A percentile compares a stretch with the other conserved stretches of the same genome.
These are phyloP conservation scores for Potamilus streckersoni DNA, from an alignment of 1,140 invertebrate species.

Conservation along the genomic window DNA sequence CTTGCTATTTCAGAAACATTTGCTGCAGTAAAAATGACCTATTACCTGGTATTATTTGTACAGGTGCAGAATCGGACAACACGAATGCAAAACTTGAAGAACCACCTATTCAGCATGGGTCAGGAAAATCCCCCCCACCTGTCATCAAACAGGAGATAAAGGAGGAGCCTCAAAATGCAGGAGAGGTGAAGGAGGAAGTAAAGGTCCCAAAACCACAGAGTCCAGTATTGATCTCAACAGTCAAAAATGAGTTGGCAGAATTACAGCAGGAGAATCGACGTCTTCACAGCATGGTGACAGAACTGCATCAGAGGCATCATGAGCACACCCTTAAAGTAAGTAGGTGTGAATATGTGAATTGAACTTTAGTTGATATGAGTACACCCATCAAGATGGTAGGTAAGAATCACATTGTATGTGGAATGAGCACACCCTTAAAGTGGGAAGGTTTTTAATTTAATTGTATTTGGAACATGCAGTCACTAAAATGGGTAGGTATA, in stretches of 20 bases:
- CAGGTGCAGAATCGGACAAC: too few species aligned
- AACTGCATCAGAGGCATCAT: constrained; percentile 93
- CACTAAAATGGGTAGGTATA: too few species aligned
- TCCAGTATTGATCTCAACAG: constrained; percentile 14
- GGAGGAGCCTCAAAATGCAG: constrained; percentile 31
- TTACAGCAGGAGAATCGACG: constrained; percentile 91
- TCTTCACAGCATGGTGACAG: constrained; percentile 91
- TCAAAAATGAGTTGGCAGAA: constrained; percentile 75
- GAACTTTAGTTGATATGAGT: too few species aligned
- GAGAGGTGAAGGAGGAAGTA: constrained; percentile 43
- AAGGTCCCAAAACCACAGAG: constrained; percentile 30
- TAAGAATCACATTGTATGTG: too few species aligned
- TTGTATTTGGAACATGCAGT: constrained; percentile 88
- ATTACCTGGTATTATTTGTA: too few species aligned
- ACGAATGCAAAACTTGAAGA: too few species aligned
- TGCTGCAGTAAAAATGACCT: too few species aligned
- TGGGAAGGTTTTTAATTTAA: constrained; percentile 75
- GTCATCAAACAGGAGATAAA: constrained; percentile 29
- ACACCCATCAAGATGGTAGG: too few species aligned
- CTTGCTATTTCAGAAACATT: too few species aligned
- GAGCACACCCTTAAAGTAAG: constrained; percentile 86
- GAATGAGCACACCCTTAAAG: too few species aligned
- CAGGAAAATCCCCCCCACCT: too few species aligned
- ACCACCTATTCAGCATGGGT: too few species aligned
- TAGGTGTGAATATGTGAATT: background rate